Conservation (phyloP, 1,140 invertebrate genomes). For the Pantala flavescens region DNA sequence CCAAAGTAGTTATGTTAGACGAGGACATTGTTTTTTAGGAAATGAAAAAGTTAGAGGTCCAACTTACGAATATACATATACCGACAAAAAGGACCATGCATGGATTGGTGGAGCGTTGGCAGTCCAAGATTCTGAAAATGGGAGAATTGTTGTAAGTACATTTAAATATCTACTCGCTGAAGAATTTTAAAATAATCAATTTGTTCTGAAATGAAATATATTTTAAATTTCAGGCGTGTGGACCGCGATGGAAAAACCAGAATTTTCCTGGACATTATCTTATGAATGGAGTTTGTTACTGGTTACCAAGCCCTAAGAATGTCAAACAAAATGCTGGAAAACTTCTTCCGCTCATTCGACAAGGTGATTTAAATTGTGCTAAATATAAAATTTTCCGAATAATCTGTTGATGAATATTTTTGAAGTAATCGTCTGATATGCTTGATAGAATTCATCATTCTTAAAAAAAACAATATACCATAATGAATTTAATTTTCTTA, state of each 20-base stretch:
- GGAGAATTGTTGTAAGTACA: slow-evolving; percentile 19
- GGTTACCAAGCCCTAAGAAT: slow-evolving; percentile 14
- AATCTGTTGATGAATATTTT: neutral
- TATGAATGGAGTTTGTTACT: slow-evolving; percentile 30
- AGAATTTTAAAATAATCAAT: neutral
- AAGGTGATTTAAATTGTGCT: slow-evolving; percentile 5
- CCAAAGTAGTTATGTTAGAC: neutral
- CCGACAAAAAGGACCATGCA: slow-evolving; percentile 23
- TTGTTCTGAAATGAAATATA: neutral
- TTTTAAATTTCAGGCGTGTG: slow-evolving; percentile 26
- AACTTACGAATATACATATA: neutral
- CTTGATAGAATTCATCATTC: too few species aligned
- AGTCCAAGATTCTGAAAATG: slow-evolving; percentile 18
- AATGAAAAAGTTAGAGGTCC: neutral
- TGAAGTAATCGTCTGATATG: too few species aligned
- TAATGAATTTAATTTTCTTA: too few species aligned
- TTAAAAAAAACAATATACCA: too few species aligned
- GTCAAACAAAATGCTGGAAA: slow-evolving; percentile 4
- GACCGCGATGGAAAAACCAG: slow-evolving; percentile 29
- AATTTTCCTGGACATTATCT: slow-evolving; percentile 22
- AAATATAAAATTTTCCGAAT: neutral
- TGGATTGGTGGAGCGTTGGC: slow-evolving; percentile 25
- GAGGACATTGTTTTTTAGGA: neutral
- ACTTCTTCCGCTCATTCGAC: neutral
- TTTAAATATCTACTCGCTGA: neutral